Percentiles rank a stretch among this genome's conserved stretches.
These are phyloP conservation scores for Drosophila subpulchrella DNA, from an alignment of 1,140 invertebrate species.

Conservation along the genomic window DNA sequence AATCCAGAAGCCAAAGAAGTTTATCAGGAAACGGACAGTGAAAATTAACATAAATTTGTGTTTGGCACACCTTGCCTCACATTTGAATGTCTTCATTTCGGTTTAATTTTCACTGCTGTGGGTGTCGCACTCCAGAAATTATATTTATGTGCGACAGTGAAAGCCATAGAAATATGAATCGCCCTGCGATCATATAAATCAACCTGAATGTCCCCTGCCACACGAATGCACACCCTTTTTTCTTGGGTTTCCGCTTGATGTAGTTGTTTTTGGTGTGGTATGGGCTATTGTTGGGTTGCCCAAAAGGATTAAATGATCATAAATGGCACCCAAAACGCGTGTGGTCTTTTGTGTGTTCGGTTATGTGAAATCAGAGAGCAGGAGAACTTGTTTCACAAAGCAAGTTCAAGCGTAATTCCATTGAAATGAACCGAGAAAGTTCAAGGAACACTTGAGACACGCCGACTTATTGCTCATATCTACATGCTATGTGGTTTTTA, in stretches of 20 bases:
- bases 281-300: slow-evolving; percentile 41
- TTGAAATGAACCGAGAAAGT: slow-evolving; percentile 35
- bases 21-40: slow-evolving; percentile 3
- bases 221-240: slow-evolving; percentile 58
- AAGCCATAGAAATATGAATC: slow-evolving; percentile 75
- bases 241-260: slow-evolving; percentile 35
- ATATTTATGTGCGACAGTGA: slow-evolving; percentile 69
- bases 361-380: slow-evolving; percentile 23
- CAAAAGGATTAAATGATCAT: slow-evolving; percentile 72
- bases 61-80: slow-evolving; percentile 50
- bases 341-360: slow-evolving; percentile 20
- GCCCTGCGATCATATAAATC: slow-evolving; percentile 59
- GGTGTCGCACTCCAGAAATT: slow-evolving; percentile 46
- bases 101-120: slow-evolving; percentile 60
- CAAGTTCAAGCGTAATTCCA: slow-evolving; percentile 43
- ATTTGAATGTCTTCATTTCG: slow-evolving; percentile 70
- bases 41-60: slow-evolving; percentile 59
- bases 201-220: slow-evolving; percentile 54
- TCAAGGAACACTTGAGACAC: slow-evolving; percentile 22
- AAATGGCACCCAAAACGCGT: slow-evolving; percentile 49
- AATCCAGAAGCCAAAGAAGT: slow-evolving; percentile 57
- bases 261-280: slow-evolving; percentile 21
- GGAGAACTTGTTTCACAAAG: slow-evolving; percentile 45
- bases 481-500: neutral
- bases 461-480: neutral